A percentile compares a stretch with the other conserved stretches of the same genome.
These are phyloP conservation scores for Sphaerophoria rueppellii DNA, from an alignment of 2,888 invertebrate species.

Conservation along the genomic window DNA sequence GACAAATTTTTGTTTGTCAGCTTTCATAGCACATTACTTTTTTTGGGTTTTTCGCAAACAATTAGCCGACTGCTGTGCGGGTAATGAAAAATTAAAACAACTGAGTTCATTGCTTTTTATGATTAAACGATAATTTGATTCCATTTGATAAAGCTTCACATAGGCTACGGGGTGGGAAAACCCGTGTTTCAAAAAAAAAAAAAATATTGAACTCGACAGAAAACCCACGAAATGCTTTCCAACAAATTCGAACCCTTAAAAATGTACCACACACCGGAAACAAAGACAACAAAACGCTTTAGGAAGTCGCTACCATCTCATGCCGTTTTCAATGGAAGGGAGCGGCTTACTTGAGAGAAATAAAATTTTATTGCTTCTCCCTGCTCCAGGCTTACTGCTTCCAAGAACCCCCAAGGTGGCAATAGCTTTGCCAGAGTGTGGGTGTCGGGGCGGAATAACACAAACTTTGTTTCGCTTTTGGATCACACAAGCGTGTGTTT, in stretches of 20 bases:
- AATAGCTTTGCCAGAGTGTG: background rate
- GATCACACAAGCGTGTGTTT: background rate
- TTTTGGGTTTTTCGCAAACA: background rate
- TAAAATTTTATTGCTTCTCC: constrained; percentile 61
- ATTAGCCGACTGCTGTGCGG: constrained; percentile 12
- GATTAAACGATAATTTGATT: constrained; percentile 33
- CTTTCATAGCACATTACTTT: constrained; percentile 21
- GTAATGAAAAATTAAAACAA: constrained; percentile 28
- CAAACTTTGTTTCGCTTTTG: background rate
- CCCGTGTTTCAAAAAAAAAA: constrained; percentile 13
- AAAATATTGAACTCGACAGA: constrained; percentile 25
- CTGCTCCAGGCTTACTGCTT: constrained; percentile 22
- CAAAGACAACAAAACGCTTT: constrained; percentile 50
- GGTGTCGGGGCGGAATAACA: constrained; percentile 24
- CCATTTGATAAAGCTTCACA: constrained; percentile 10
- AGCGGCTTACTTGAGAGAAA: constrained; percentile 41
- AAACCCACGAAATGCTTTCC: constrained; percentile 18
- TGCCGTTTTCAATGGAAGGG: background rate
- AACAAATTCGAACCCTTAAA: background rate
- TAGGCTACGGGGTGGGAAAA: background rate
- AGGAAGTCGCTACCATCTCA: constrained; percentile 7
- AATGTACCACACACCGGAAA: constrained; percentile 28
- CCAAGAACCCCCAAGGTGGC: constrained; percentile 1
- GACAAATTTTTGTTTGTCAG: background rate
- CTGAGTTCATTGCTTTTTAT: constrained; percentile 43